These are phyloP conservation scores for Laspeyria flexula DNA, from an alignment of 2,888 invertebrate species.

Conservation along the genomic window DNA sequence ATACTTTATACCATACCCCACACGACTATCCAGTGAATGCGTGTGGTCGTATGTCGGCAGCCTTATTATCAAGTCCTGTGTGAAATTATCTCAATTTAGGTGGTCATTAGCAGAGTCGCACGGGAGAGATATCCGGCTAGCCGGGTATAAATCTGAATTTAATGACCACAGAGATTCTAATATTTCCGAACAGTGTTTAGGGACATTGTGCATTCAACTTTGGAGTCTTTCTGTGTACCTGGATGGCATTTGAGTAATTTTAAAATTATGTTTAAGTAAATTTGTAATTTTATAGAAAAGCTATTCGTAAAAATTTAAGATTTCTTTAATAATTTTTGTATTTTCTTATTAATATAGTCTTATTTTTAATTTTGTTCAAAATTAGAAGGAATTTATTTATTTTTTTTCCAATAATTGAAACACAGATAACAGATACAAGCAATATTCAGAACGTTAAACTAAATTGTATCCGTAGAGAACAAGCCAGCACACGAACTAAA, in stretches of 20 bases:
- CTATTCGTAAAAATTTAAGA: too few species aligned
- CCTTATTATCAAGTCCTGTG: constrained; percentile 73
- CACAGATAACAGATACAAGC: too few species aligned
- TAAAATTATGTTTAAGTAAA: neutral
- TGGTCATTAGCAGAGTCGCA: constrained; percentile 85
- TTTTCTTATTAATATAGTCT: too few species aligned
- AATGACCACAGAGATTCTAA: constrained; percentile 77
- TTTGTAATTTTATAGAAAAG: neutral
- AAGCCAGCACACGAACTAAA: neutral
- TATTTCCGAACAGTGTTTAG: constrained; percentile 78
- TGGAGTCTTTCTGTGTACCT: constrained; percentile 38
- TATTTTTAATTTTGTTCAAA: too few species aligned
- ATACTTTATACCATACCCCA: neutral
- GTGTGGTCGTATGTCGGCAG: constrained; percentile 42
- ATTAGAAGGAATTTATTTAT: too few species aligned
- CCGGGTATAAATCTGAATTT: constrained; percentile 84
- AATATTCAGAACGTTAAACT: too few species aligned
- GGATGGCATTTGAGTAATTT: constrained; percentile 11
- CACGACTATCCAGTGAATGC: neutral
- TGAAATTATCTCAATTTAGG: constrained; percentile 86
- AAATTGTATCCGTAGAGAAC: neutral
- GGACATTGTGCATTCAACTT: constrained; percentile 46
- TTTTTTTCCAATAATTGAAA: too few species aligned
- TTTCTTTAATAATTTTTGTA: too few species aligned
- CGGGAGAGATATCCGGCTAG: constrained; percentile 82